A percentile compares a stretch with the other conserved stretches of the same genome.
These are phyloP conservation scores for Limnephilus marmoratus DNA, from an alignment of 2,888 invertebrate species.

Conservation along the genomic window DNA sequence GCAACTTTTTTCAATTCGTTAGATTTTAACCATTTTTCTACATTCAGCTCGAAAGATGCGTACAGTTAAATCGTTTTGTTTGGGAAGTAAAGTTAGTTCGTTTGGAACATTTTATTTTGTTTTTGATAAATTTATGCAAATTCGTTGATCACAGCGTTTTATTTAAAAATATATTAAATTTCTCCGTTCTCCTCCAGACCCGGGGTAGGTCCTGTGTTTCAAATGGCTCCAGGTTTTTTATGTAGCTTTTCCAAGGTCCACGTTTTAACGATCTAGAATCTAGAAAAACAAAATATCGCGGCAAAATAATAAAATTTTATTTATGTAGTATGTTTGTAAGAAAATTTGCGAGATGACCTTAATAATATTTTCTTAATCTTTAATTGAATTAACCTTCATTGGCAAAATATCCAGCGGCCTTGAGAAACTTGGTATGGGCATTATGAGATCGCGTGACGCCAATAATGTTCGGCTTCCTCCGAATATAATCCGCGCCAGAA, in stretches of 20 bases:
- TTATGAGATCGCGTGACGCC: conserved; percentile 15
- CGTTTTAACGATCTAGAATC: background rate
- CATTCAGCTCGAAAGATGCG: no score
- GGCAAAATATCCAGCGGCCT: conserved; percentile 1
- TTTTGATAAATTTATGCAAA: no score
- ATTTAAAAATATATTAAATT: no score
- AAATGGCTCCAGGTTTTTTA: background rate
- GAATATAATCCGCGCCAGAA: conserved; percentile 3
- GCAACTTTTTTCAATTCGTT: no score
- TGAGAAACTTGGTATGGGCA: background rate
- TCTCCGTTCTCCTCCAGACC: no score
- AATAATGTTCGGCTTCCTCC: conserved; percentile 8
- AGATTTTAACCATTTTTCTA: no score
- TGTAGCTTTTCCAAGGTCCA: background rate
- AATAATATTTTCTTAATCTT: background rate
- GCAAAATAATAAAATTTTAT: background rate
- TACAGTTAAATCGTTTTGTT: no score
- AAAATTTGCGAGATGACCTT: background rate
- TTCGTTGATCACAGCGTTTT: no score
- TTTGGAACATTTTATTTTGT: no score
- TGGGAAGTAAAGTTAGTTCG: no score
- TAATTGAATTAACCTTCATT: conserved; percentile 23
- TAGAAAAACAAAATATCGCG: background rate
- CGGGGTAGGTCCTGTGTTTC: background rate
- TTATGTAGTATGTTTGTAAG: background rate